Evolutionary conservation across 2,888 invertebrate species (phyloP).

Genomic region (Pandemis heparana): DNA sequence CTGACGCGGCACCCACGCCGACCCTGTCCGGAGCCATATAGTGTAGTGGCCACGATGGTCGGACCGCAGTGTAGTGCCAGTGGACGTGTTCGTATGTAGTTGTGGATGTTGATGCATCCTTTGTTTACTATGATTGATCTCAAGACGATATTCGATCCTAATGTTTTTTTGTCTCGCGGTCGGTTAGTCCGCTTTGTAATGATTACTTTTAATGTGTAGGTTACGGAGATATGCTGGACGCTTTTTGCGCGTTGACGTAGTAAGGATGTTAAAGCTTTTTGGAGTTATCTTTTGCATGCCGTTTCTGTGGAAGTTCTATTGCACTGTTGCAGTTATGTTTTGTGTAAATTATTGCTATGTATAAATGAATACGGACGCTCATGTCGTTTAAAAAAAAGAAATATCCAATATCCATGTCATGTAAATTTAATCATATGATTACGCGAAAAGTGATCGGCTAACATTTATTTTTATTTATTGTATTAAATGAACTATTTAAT

Average conservation of each 20-base stretch:
- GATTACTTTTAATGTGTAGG: constrained; percentile 75
- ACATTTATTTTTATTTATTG: constrained; percentile 48
- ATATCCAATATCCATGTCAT: constrained; percentile 63
- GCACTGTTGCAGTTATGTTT: constrained; percentile 74
- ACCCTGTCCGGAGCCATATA: not conserved
- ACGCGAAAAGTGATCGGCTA: constrained; percentile 59
- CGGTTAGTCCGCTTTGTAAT: constrained; percentile 68
- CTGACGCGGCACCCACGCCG: not conserved
- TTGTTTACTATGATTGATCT: constrained; percentile 81
- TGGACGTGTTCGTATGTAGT: constrained; percentile 65
- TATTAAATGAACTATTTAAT: constrained; percentile 39
- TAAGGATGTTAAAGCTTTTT: constrained; percentile 65
- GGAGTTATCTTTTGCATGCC: constrained; percentile 72
- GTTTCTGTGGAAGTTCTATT: constrained; percentile 74
- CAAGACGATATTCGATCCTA: constrained; percentile 84
- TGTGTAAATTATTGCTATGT: constrained; percentile 78
- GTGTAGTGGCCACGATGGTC: not conserved
- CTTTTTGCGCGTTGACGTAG: constrained; percentile 81
- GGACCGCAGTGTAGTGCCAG: constrained; percentile 48
- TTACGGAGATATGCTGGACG: constrained; percentile 70
- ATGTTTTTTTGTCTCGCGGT: constrained; percentile 74
- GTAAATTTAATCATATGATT: constrained; percentile 56
- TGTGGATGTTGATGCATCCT: constrained; percentile 66
- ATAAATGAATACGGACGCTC: constrained; percentile 66
- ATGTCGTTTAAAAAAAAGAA: constrained; percentile 62